Conservation (phyloP, 2,888 invertebrate genomes). For the Drosophila crucigera region DNA sequence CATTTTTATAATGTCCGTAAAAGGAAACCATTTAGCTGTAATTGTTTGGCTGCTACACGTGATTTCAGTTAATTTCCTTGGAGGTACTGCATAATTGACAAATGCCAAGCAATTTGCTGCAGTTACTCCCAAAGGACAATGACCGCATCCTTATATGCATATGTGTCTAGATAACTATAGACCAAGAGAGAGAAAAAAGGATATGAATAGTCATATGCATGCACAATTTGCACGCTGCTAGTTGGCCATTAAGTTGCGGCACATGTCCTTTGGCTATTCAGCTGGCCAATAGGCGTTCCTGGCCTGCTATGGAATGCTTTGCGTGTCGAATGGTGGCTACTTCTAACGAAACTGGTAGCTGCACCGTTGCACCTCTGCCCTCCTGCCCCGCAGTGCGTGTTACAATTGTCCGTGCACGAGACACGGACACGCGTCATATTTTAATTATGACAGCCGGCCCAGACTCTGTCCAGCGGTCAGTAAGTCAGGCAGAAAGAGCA, state of each 20-base stretch:
- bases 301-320: constrained; percentile 45
- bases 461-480: constrained; percentile 45
- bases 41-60: constrained; percentile 19
- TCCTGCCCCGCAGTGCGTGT: constrained; percentile 46
- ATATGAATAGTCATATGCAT: constrained; percentile 25
- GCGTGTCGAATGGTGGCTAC: constrained; percentile 71
- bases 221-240: constrained; percentile 46
- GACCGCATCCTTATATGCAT: constrained; percentile 35
- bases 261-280: constrained; percentile 47
- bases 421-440: constrained; percentile 79
- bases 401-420: constrained; percentile 68
- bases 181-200: no score
- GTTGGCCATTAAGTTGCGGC: constrained; percentile 45
- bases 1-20: constrained; percentile 13
- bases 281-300: constrained; percentile 36
- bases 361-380: constrained; percentile 23
- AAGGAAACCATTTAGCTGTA: constrained; percentile 16
- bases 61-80: constrained; percentile 68
- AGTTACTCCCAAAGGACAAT: constrained; percentile 64
- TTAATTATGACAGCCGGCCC: constrained; percentile 79
- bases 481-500: constrained; percentile 39
- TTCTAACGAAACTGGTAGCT: constrained; percentile 38
- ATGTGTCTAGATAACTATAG: constrained; percentile 1
- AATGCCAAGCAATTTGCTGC: constrained; percentile 64
- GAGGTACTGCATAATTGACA: constrained; percentile 71